These are phyloP conservation scores for Callosobruchus maculatus DNA, from an alignment of 2,888 invertebrate genomes.

Conservation along the genomic window DNA sequence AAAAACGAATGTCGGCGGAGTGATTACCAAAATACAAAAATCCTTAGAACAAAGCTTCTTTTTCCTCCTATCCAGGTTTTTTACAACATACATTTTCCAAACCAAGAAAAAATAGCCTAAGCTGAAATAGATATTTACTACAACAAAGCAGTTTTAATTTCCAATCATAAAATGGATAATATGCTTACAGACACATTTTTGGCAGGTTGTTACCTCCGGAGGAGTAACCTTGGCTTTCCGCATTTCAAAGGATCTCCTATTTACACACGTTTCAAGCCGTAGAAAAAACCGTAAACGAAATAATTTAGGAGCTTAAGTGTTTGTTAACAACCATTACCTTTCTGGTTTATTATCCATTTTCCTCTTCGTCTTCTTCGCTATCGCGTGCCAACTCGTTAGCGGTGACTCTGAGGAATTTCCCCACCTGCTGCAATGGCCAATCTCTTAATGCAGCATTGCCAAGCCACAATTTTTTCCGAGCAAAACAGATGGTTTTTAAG, in stretches of 20 bases:
- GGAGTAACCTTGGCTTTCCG: not conserved
- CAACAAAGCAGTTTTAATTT: too few species aligned
- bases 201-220: not conserved
- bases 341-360: not conserved
- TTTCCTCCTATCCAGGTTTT: too few species aligned
- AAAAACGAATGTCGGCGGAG: too few species aligned
- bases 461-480: not conserved
- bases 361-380: not conserved
- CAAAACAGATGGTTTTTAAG: not conserved
- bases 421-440: not conserved
- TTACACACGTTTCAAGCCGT: not conserved
- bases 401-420: not conserved
- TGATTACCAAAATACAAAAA: too few species aligned
- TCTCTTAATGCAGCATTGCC: not conserved
- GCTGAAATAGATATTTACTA: too few species aligned
- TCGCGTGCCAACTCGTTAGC: not conserved
- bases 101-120: too few species aligned
- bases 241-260: not conserved
- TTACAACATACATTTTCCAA: too few species aligned
- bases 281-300: not conserved
- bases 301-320: not conserved
- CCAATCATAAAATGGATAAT: too few species aligned
- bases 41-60: too few species aligned
- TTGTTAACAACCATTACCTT: not conserved
- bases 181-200: too few species aligned